These are phyloP conservation scores for Drosophila kanekoi DNA, from an alignment of 2,888 invertebrate species.

Conservation along the genomic window DNA sequence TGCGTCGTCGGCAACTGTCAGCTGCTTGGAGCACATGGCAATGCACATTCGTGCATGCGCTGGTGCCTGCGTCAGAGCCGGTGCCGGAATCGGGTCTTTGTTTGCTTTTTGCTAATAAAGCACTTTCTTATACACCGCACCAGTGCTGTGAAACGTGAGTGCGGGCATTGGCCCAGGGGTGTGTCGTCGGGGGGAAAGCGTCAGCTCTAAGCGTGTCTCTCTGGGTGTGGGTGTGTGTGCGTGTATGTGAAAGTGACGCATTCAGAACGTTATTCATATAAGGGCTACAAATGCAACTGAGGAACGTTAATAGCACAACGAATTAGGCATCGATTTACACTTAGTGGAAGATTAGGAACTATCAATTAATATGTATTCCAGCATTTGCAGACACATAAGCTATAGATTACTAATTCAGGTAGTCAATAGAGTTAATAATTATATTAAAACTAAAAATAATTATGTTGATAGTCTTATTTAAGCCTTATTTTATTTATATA, in stretches of 20 bases:
- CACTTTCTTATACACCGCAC: conserved; percentile 43
- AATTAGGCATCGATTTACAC: not conserved
- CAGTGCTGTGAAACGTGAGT: conserved; percentile 70
- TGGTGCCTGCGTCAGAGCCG: conserved; percentile 8
- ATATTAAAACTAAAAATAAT: no score
- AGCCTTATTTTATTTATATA: no score
- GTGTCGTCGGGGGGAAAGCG: not conserved
- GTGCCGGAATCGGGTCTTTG: conserved; percentile 22
- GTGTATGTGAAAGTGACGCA: conserved; percentile 33
- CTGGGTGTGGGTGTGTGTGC: not conserved
- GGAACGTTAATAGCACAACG: conserved; percentile 4
- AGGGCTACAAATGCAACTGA: conserved; percentile 6
- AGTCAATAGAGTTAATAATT: no score
- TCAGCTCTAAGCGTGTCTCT: not conserved
- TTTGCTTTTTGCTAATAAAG: conserved; percentile 50
- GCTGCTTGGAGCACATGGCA: conserved; percentile 42
- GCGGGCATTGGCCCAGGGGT: conserved; percentile 32
- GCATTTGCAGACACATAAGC: not conserved
- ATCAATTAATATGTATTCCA: conserved; percentile 1
- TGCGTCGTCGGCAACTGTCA: conserved; percentile 6
- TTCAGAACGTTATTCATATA: conserved; percentile 8
- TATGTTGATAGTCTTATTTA: no score
- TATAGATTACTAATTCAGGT: no score
- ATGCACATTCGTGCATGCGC: conserved; percentile 16
- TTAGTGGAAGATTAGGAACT: not conserved